A percentile compares a stretch with the other conserved stretches of the same genome.
Evolutionary conservation across 1,140 invertebrate genomes (phyloP).

Genomic region (Polyergus mexicanus): DNA sequence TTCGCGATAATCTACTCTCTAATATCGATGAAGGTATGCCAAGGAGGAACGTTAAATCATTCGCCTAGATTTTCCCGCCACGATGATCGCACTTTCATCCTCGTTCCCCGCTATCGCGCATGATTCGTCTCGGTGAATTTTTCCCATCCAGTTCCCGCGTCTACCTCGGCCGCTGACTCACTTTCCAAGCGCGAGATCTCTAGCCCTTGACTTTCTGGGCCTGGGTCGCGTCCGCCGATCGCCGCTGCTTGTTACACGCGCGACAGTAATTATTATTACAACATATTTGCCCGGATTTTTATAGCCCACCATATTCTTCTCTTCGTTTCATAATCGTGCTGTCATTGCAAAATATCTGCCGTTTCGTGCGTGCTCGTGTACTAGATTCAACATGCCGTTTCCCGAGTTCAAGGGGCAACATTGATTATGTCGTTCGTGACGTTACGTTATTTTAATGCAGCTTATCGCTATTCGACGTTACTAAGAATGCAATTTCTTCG

Average conservation of each 20-base stretch:
- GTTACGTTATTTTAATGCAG: conserved; percentile 1
- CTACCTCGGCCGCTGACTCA: conserved; percentile 28
- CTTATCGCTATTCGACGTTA: conserved; percentile 19
- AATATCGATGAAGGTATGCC: background rate
- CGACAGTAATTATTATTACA: conserved; percentile 5
- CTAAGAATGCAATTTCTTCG: conserved; percentile 5
- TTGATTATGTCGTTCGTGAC: conserved; percentile 31
- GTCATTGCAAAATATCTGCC: conserved; percentile 28
- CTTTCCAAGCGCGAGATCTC: conserved; percentile 26
- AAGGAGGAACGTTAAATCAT: conserved; percentile 17
- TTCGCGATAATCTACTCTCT: background rate
- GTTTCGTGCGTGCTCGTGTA: background rate
- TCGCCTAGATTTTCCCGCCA: conserved; percentile 12
- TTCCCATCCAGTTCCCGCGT: conserved; percentile 6
- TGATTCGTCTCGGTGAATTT: conserved; percentile 44
- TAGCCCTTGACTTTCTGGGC: conserved; percentile 48
- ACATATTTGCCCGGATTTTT: conserved; percentile 10
- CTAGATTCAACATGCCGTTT: conserved; percentile 12
- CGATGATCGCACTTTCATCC: conserved; percentile 41
- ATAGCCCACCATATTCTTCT: background rate
- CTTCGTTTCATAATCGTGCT: conserved; percentile 6
- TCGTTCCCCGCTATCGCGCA: conserved; percentile 13
- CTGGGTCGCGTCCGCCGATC: background rate
- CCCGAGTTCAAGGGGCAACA: conserved; percentile 60
- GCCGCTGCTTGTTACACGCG: background rate